Evolutionary conservation across 2,113 vertebrate genomes (phyloP), one percentile per base, ranked within the genome.

Genomic region (Hylia prasina): DNA sequence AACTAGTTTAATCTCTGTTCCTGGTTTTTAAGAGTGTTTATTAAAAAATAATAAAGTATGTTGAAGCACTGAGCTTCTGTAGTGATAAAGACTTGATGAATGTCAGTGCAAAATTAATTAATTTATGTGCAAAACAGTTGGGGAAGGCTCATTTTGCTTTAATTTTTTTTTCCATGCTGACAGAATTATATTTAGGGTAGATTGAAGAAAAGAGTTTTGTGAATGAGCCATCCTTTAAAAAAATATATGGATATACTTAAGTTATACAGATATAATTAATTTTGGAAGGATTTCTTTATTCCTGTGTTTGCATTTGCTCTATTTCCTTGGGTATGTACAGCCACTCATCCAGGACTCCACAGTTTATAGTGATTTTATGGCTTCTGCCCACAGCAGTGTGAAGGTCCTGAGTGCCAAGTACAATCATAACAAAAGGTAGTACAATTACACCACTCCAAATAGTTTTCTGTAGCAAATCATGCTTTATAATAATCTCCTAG

Each of bases 391-490:
- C 92, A 98, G 93, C 90, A 98, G 97, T 71, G 97, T 98, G 91
- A 99, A 98, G 92, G 97, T 97, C 64, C 97, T 98, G 94, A 98
- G 98, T 95, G 96, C 97, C 94, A 98, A 98, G 96, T 98, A 98
- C 94, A 97, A 92, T 83, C 84, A 65, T 90, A 98, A 98, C 85
- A 98, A 99, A 93, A 98, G 96, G 95, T 93, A 93, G 86, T 96
- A 98, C 95, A 98, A 98, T 98, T 98, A 98, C 79, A 98, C 98
- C 78, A 98, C 98, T 95, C 98, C 97, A 33, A 98, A 98, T 94
- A 98, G 98, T 96, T 99, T 99, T 93, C 97, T 98, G 79, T 98
- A 99, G 93, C 98, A 99, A 97, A 98, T 99, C 82, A 98, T 91
- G 5, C 92, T 99, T 90, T 98, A 98, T 94, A 97, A 98, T 78